A percentile compares a stretch with the other conserved stretches of the same genome.
These are phyloP conservation scores for Seira ritae DNA, from an alignment of 2,888 invertebrate genomes.

Conservation along the genomic window DNA sequence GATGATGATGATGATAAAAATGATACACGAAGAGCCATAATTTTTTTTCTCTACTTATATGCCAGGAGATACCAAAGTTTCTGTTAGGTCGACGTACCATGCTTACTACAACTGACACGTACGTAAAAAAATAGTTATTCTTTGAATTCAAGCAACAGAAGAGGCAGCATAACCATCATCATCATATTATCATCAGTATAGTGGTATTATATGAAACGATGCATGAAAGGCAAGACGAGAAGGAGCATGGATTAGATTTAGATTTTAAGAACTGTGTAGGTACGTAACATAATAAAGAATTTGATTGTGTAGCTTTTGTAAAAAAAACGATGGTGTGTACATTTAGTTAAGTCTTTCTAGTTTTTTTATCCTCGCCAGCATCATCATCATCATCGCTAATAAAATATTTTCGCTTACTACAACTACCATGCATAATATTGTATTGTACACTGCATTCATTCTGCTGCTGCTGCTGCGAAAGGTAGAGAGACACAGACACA, in stretches of 20 bases:
- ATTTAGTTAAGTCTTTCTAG: background rate
- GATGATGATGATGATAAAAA: constrained; percentile 29
- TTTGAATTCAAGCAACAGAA: background rate
- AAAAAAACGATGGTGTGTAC: background rate
- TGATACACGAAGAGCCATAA: constrained; percentile 26
- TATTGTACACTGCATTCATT: too few relatives aligned
- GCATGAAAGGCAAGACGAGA: background rate
- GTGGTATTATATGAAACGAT: background rate
- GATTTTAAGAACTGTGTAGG: background rate
- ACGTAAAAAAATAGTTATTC: constrained; percentile 5
- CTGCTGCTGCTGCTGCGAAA: too few relatives aligned
- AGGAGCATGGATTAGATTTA: background rate
- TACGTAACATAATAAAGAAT: background rate
- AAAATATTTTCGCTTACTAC: constrained; percentile 13
- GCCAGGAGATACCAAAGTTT: constrained; percentile 51
- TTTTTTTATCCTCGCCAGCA: background rate
- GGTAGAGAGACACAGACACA: too few relatives aligned
- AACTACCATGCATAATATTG: background rate
- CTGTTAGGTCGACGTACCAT: background rate
- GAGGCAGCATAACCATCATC: too few relatives aligned
- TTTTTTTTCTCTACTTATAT: constrained; percentile 42
- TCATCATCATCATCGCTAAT: background rate
- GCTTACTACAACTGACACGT: background rate
- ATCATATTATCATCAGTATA: too few relatives aligned
- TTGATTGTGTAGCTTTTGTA: background rate